Conservation (phyloP, 2,797 vertebrate species). For the Sebastes hopkinsi region DNA sequence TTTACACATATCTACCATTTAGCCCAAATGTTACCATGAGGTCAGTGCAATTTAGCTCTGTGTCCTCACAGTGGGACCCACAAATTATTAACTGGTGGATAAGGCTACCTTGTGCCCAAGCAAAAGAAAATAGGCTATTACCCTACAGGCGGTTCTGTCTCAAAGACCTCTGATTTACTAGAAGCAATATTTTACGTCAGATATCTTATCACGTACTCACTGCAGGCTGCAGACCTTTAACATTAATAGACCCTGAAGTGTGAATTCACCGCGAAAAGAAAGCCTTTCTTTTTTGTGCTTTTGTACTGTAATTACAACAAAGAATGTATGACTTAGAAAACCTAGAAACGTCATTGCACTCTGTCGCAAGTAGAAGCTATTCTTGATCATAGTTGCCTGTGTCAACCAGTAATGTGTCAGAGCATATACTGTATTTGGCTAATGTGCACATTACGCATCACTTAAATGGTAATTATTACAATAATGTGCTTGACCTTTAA, state of each 20-base stretch:
- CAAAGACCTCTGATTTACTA: conserved; percentile 38
- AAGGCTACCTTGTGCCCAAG: conserved; percentile 10
- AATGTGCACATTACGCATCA: background rate
- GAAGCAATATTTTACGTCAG: conserved; percentile 35
- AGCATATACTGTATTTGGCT: background rate
- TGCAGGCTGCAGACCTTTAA: conserved; percentile 39
- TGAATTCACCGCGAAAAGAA: conserved; percentile 21
- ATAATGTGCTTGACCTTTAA: conserved; percentile 20
- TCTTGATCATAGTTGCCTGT: background rate
- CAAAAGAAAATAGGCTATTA: conserved; percentile 37
- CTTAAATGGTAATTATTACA: background rate
- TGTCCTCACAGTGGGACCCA: background rate
- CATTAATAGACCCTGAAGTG: conserved; percentile 19
- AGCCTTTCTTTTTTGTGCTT: background rate
- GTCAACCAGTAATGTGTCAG: background rate
- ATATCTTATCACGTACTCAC: conserved; percentile 33
- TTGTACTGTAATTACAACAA: conserved; percentile 13
- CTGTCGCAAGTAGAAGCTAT: background rate
- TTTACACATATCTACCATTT: conserved; percentile 5
- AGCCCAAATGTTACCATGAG: background rate
- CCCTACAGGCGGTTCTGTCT: conserved; percentile 20
- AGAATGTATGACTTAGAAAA: background rate
- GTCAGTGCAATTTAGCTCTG: conserved; percentile 19
- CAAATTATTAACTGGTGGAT: conserved; percentile 21
- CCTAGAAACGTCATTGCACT: background rate